Base-by-base conservation (phyloP, 2,888 invertebrate species). In the Erebia palarica region DNA sequence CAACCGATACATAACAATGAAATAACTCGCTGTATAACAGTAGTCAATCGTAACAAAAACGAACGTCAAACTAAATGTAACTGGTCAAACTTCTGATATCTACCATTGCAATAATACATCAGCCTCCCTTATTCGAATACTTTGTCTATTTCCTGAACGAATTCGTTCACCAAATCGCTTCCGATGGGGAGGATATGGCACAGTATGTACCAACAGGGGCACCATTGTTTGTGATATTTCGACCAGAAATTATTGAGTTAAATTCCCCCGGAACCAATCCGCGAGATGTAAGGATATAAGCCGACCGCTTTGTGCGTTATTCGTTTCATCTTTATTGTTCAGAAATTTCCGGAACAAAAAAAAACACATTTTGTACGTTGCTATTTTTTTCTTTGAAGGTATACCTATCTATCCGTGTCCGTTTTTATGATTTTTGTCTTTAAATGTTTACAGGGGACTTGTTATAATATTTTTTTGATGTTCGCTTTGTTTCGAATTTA, bases 241-340 rank as follows among this genome's bases (percentile, higher is more conserved):
- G 79, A 78, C 83, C 82, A 82, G 82, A 82, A 84, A 82, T 82
- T 80, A 83, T 82, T 81, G 82, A 80, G 77, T 80, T 79, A 80
- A 81, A 79, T 77, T 76, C 74, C 70, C 73, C 76, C 77, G 77
- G 73, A 75, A 65, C 75, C 78, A 77, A 78, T 80, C 79, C 76
- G 75, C 74, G 75, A 76, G 78, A 77, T 77, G 73, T 74, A 72
- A 70, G 72, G 75, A 73, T 75, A 75, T 73, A 71, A 75, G 71
- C 75, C 73, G 74, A 60, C 69, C 73, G 72, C 73, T 75, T 75
- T 73, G 71, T 76, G 60, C 69, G 66, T 75, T 71, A 68, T 74
- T 73, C 70, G 73, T 77, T 74, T 77, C 74, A 72, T 71, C 74
- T 73, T 74, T 75, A 78, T 81, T 84, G 83, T 82, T 76, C 47